Evolutionary conservation across 2,888 invertebrate species (phyloP), one percentile per base, ranked within the genome.

Genomic region (Odontocolon sp.): DNA sequence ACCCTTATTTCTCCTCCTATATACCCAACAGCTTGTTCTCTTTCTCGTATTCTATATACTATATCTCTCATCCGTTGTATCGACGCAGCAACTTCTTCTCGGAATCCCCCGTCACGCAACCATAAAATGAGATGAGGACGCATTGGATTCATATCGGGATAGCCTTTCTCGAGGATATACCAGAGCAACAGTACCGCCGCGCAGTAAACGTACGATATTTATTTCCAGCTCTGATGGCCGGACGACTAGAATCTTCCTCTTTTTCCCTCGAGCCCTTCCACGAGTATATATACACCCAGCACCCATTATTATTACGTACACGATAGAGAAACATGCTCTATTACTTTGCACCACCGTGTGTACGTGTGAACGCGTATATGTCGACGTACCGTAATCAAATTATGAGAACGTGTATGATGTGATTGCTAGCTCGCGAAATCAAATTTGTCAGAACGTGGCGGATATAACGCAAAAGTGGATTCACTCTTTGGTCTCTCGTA

Each of bases 1-100:
- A 21, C 57, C 52, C 66, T 76, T 28, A 16, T 54, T 71, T 23
- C 40, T 42, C 33, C 21, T n/a, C n/a, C 33, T n/a, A 38, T 47
- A 45, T 18, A 45, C 18, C 33, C 21, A 14, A 11, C 50, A 56
- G 38, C 40, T 21, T 28, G 21, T 36, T 28, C 61, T 45, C 45
- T 61, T 63, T 40, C 6, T 9, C 52, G 59, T 57, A 56, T 52
- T 23, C 56, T 33, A 2, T 28, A 40, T 61, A 42, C 42, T 40
- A 40, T 36, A 36, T 18, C 6, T 59, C 6, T 11, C 40, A 38
- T 61, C 36, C 45, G 31, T 56, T 70, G 56, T 68, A 71, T 75
- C 67, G 68, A 78, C 64, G 68, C 66, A 70, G 70, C 67, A 68
- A 71, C 70, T 71, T 67, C 67, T 71, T 47, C 36, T 47, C 5